Evolutionary conservation across 35 echinoderm and acorn worm genomes (phyloP).

Genomic region (Heliocidaris tuberculata): DNA sequence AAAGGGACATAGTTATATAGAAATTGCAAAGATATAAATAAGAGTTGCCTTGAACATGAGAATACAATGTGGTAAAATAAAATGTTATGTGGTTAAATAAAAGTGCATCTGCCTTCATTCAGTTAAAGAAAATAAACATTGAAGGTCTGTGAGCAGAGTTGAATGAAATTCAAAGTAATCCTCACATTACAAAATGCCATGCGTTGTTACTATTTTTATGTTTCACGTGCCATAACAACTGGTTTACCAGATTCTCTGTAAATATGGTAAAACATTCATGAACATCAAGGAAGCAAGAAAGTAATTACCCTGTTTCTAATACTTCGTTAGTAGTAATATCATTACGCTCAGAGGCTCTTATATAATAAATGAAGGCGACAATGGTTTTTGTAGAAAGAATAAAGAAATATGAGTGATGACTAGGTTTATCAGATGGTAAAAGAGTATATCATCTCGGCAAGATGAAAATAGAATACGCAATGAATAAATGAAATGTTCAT

Average conservation of each 20-base stretch:
- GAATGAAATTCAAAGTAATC: too few species aligned
- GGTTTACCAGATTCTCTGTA: neutral
- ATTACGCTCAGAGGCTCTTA: neutral
- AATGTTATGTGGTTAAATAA: too few species aligned
- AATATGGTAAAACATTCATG: neutral
- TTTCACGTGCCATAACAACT: too few species aligned
- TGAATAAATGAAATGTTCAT: neutral
- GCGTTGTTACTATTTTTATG: too few species aligned
- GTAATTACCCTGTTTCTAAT: neutral
- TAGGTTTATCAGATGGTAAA: neutral
- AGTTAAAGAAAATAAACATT: too few species aligned
- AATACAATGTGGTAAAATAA: too few species aligned
- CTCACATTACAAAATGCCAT: too few species aligned
- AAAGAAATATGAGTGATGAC: neutral
- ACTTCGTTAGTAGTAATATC: neutral
- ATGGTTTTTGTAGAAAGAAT: neutral
- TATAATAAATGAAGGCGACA: neutral
- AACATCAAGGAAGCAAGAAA: neutral
- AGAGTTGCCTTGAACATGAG: too few species aligned
- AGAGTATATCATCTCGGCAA: neutral
- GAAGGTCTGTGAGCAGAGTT: too few species aligned
- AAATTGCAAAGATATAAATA: too few species aligned
- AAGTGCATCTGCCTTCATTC: too few species aligned
- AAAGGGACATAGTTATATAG: too few species aligned
- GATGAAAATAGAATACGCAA: neutral